Conservation (phyloP, 2,113 vertebrate genomes). For the Oreochromis tanganicae region DNA sequence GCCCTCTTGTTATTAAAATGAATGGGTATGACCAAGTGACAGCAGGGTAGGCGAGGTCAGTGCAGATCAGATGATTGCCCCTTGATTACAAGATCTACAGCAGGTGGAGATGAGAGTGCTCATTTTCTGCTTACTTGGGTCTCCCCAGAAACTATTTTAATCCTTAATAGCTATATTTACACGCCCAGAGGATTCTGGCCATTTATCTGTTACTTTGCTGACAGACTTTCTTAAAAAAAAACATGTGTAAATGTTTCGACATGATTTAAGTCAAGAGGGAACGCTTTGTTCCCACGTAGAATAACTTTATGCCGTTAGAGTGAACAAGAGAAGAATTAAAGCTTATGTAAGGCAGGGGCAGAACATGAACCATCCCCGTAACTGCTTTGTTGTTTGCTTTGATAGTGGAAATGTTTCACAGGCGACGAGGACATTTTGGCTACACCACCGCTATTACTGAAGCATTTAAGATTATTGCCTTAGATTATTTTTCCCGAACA, state of each 20-base stretch:
- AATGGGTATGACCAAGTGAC: neutral
- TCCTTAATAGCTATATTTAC: constrained; percentile 6
- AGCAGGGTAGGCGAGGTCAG: neutral
- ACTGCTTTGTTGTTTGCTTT: neutral
- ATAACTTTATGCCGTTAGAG: neutral
- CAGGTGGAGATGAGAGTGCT: constrained; percentile 25
- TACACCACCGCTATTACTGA: neutral
- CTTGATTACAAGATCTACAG: constrained; percentile 12
- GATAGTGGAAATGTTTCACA: neutral
- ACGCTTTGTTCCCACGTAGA: neutral
- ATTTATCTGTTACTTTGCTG: neutral
- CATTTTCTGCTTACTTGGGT: constrained; percentile 28
- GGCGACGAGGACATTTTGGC: neutral
- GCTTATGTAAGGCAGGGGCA: neutral
- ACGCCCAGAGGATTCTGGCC: neutral
- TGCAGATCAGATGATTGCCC: neutral
- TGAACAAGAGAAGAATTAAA: neutral
- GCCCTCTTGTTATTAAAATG: neutral
- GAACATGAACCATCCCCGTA: neutral
- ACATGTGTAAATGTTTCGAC: neutral
- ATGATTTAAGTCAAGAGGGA: neutral
- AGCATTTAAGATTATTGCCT: neutral
- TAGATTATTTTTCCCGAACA: neutral
- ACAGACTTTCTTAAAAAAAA: neutral
- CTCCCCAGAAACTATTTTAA: neutral